Evolutionary conservation across 2,888 invertebrate genomes (phyloP).

Genomic region (Brachylomia viminalis): DNA sequence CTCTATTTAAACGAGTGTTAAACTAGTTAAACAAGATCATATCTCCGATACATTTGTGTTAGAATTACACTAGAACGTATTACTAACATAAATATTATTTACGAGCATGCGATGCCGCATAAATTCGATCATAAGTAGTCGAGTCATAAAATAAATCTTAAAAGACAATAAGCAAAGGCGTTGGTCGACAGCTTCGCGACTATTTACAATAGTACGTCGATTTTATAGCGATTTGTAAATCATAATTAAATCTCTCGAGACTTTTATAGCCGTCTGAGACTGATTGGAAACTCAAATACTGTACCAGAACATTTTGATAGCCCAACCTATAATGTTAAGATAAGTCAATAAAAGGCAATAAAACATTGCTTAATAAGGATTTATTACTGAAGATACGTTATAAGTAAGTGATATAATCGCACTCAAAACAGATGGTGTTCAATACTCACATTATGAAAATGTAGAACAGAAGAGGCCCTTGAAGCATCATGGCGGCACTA

Average conservation of each 20-base stretch:
- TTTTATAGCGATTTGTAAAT: slow-evolving; percentile 75
- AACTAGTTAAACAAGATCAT: slow-evolving; percentile 61
- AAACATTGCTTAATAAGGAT: slow-evolving; percentile 55
- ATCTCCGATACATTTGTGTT: slow-evolving; percentile 56
- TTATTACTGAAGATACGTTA: slow-evolving; percentile 45
- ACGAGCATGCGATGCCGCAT: slow-evolving; percentile 69
- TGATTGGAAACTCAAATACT: slow-evolving; percentile 39
- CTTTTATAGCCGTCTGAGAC: slow-evolving; percentile 64
- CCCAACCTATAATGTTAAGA: slow-evolving; percentile 42
- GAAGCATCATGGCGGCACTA: slow-evolving; percentile 76
- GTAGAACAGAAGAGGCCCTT: slow-evolving; percentile 78
- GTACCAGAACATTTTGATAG: slow-evolving; percentile 38
- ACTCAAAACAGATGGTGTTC: slow-evolving; percentile 58
- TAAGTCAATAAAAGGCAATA: slow-evolving; percentile 67
- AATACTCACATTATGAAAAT: slow-evolving; percentile 84
- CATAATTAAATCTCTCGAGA: slow-evolving; percentile 70
- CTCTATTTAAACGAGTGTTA: slow-evolving; percentile 51
- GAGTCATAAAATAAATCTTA: slow-evolving; percentile 77
- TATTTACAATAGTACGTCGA: slow-evolving; percentile 72
- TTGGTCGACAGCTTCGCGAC: slow-evolving; percentile 69
- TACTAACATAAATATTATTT: slow-evolving; percentile 71
- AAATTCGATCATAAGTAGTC: slow-evolving; percentile 71
- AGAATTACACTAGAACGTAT: slow-evolving; percentile 58
- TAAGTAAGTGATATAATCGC: slow-evolving; percentile 45
- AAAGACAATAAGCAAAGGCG: slow-evolving; percentile 73